Percentiles rank a stretch among this genome's conserved stretches.
Evolutionary conservation across 1,140 invertebrate genomes (phyloP).

Genomic region (Drosophila arizonae): DNA sequence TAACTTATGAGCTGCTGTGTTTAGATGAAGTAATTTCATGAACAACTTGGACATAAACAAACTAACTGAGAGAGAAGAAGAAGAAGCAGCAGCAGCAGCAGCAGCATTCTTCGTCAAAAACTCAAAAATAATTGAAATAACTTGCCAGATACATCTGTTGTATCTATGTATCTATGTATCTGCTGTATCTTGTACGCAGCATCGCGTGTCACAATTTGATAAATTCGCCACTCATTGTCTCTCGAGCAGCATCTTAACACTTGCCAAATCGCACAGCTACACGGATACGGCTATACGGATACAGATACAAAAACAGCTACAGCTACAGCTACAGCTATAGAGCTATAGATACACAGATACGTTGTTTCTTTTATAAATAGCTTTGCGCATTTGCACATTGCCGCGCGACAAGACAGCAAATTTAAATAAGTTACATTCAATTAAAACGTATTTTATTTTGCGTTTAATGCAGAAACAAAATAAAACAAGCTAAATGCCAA

Average conservation of each 20-base stretch:
- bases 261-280: constrained; percentile 53
- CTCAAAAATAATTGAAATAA: constrained; percentile 75
- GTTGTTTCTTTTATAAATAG: constrained; percentile 61
- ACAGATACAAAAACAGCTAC: no score
- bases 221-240: constrained; percentile 65
- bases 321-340: no score
- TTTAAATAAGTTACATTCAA: constrained; percentile 65
- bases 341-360: constrained; percentile 19
- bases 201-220: constrained; percentile 74
- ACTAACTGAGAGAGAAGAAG: constrained; percentile 5
- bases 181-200: constrained; percentile 7
- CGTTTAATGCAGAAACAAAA: constrained; percentile 40
- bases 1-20: constrained; percentile 53
- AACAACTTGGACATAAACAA: constrained; percentile 36
- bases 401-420: constrained; percentile 21
- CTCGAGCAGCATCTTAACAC: constrained; percentile 40
- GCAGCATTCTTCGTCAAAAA: constrained; percentile 47
- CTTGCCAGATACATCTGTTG: constrained; percentile 49
- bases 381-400: constrained; percentile 64
- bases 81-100: constrained; percentile 41
- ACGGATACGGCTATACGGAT: constrained; percentile 19
- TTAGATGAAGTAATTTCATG: constrained; percentile 42
- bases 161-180: constrained; percentile 1
- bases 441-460: constrained; percentile 77
- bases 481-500: constrained; percentile 10